Evolutionary conservation across 2,888 invertebrate species (phyloP), one percentile per base, ranked within the genome.

Genomic region (Siphonodentalium dalli): DNA sequence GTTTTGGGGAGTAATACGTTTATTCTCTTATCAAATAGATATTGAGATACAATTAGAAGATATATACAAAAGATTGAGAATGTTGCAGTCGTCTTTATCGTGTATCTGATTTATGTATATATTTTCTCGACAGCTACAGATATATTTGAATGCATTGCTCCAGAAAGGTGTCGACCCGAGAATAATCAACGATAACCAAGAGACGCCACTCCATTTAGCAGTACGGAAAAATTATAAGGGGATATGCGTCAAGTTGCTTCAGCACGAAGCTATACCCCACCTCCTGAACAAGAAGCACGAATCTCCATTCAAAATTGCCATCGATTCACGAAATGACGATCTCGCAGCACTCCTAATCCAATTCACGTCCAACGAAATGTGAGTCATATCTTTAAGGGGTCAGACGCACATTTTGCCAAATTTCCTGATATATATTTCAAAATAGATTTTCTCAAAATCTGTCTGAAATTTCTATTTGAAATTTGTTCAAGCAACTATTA

Each of bases 191-290:
- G 18, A 23, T 2, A 43, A 64, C 18, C 40, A 59, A 15, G 62
- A 62, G 52, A 74, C 75, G 8, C 67, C 75, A 1, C 56, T 75
- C 20, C 75, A 75, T 51, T 68, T 65, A 48, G 73, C 73, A 7
- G 73, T 69, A 0, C 42, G 51, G 45, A 61, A 67, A 15, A 65
- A 68, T 40, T 67, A 68, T 37, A 66, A 63, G 43, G 71, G 69
- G 13, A 70, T 73, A 8, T 67, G 69, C 20, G 59, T 56, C 15
- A 71, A 71, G 27, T 62, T 75, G 11, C 55, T 75, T 28, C 72
- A 74, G 24, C 63, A 69, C 41, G 66, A 71, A 35, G 75, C 74
- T n/a, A 43, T 64, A 20, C 71, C 75, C 1, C 62, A 71, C 46
- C 57, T 56, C 27, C 43, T 65, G 20, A 72, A 75, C 53, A 61